Evolutionary conservation across 2,888 invertebrate genomes (phyloP).

Genomic region (Nephrotoma flavescens): DNA sequence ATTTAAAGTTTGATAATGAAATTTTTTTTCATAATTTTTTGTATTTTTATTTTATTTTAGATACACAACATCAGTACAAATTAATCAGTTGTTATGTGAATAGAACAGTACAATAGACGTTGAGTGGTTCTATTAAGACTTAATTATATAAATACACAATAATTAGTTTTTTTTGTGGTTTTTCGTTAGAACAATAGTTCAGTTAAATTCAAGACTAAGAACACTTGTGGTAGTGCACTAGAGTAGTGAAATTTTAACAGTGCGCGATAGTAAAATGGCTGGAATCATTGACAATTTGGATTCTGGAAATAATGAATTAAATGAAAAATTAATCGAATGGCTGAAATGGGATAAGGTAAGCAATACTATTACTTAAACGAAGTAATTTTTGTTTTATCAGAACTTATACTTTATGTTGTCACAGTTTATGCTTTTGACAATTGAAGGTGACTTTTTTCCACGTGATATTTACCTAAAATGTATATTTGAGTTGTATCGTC

Average conservation of each 20-base stretch:
- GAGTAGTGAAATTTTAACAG: background rate
- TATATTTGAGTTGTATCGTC: background rate
- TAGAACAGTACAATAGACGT: background rate
- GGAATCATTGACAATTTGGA: background rate
- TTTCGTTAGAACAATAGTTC: background rate
- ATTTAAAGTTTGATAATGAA: background rate
- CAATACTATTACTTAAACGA: background rate
- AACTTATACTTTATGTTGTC: background rate
- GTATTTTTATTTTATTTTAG: background rate
- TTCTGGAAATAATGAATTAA: constrained; percentile 41
- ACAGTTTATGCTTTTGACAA: constrained; percentile 4
- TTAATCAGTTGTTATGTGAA: background rate
- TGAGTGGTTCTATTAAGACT: background rate
- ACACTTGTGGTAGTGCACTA: background rate
- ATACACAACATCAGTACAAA: background rate
- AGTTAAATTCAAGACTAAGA: background rate
- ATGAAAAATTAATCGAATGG: constrained; percentile 57
- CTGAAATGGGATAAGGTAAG: constrained; percentile 56
- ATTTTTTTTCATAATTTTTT: background rate
- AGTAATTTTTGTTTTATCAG: background rate
- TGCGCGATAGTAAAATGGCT: background rate
- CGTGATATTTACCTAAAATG: background rate
- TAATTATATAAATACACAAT: background rate
- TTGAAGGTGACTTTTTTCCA: background rate
- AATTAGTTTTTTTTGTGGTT: background rate